Conservation (phyloP, 2,797 vertebrate species). For the Anguilla pacifica region DNA sequence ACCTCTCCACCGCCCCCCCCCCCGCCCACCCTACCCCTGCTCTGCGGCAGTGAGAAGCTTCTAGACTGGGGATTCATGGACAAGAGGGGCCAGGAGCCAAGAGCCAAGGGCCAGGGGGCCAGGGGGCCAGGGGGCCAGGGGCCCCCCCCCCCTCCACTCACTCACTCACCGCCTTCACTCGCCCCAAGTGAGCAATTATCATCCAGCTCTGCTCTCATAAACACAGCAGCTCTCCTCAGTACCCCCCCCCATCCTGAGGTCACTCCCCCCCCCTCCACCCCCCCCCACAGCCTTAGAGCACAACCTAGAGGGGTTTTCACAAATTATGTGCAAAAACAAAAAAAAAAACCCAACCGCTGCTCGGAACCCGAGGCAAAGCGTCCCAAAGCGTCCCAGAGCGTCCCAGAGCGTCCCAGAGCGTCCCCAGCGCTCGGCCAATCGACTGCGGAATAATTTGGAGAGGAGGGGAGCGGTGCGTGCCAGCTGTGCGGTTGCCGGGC, state of each 20-base stretch:
- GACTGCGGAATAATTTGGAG: too few relatives aligned
- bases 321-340: background rate
- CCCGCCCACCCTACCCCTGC: background rate
- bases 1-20: background rate
- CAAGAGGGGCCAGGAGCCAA: background rate
- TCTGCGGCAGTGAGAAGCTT: background rate
- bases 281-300: background rate
- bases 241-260: background rate
- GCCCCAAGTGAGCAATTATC: background rate
- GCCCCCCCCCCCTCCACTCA: too few relatives aligned
- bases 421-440: too few relatives aligned
- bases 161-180: background rate
- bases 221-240: background rate
- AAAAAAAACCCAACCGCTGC: too few relatives aligned
- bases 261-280: background rate
- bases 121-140: background rate
- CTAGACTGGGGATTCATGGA: background rate
- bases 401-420: too few relatives aligned
- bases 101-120: background rate
- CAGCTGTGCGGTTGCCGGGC: constrained; percentile 42
- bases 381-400: too few relatives aligned
- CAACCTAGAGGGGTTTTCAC: background rate
- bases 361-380: too few relatives aligned
- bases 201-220: background rate
- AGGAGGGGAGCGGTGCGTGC: constrained; percentile 56